Conservation (phyloP, 1,140 invertebrate genomes). For the Cyclargus thomasi region DNA sequence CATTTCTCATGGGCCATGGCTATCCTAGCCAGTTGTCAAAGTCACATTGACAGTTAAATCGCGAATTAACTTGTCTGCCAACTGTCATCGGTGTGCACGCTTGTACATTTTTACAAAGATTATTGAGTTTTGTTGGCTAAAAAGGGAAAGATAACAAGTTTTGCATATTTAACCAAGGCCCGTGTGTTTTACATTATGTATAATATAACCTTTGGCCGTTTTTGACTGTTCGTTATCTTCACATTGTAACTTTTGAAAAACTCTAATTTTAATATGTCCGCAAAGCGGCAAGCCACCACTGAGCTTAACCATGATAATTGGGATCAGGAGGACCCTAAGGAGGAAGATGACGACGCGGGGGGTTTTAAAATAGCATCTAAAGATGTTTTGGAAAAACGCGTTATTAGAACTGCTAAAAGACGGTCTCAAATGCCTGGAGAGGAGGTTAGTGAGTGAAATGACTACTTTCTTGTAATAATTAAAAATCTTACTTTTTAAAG, state of each 20-base stretch:
- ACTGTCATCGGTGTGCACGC: no score
- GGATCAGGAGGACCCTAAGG: constrained; percentile 85
- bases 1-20: no score
- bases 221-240: neutral
- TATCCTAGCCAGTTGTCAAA: no score
- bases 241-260: neutral
- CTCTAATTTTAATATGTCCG: constrained; percentile 76
- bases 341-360: constrained; percentile 86
- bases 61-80: no score
- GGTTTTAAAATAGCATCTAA: constrained; percentile 81
- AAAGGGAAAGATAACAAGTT: no score
- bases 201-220: neutral
- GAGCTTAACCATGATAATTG: constrained; percentile 94
- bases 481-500: no score
- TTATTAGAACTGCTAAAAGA: constrained; percentile 86
- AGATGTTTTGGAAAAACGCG: constrained; percentile 83
- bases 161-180: no score
- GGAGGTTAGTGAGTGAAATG: constrained; percentile 34
- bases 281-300: constrained; percentile 84
- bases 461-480: neutral
- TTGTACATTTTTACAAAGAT: no score
- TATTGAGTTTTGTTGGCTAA: no score
- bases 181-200: neutral
- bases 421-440: constrained; percentile 57
- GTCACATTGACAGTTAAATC: no score